Base-by-base conservation (phyloP, 1,140 invertebrate genomes). In the Anthonomus grandis region DNA sequence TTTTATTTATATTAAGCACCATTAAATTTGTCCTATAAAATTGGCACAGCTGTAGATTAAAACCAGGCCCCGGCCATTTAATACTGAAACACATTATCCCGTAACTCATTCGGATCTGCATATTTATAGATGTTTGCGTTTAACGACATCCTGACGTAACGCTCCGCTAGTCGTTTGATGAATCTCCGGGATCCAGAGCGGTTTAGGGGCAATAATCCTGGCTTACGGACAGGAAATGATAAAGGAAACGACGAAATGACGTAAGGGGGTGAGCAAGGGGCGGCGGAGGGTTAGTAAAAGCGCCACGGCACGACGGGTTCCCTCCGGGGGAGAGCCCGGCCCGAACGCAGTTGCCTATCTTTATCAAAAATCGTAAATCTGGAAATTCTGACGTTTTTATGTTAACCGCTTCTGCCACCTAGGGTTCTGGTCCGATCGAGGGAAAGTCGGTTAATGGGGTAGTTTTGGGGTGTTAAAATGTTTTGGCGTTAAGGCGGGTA, bases 331-430 rank as follows among this genome's bases (percentile, higher is more conserved):
- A 34, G 44, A 45, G 41, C 22, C 37, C 22, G 46, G 17, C 46
- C 39, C 39, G 47, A 38, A 31, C 55, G 55, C 24, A 38, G 54
- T 56, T 56, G 44, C 54, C 55, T 44, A 57, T 57, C 55, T 57
- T 57, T 57, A 57, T 57, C 55, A 50, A 48, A 50, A 57, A 57
- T 57, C 55, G 55, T 57, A 57, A 57, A 57, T 57, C 47, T 57
- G 44, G 52, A 25, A 42, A 44, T 41, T 48, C 34, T 57, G 55
- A 57, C 55, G 38, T 48, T 57, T 57, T 57, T 57, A 57, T 50
- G 55, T 57, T 50, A 48, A 48, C 47, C 12, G 55, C 36, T 18
- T 18, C 18, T 9, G 38, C 34, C 50, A 57, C 55, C 55, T 57
- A 41, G 13, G 45, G 45, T 17, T 48, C 18, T 45, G 42, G n/a